Percentiles rank a stretch among this genome's conserved stretches.
Evolutionary conservation across 2,797 vertebrate genomes (phyloP).

Genomic region (Propithecus perrieri): DNA sequence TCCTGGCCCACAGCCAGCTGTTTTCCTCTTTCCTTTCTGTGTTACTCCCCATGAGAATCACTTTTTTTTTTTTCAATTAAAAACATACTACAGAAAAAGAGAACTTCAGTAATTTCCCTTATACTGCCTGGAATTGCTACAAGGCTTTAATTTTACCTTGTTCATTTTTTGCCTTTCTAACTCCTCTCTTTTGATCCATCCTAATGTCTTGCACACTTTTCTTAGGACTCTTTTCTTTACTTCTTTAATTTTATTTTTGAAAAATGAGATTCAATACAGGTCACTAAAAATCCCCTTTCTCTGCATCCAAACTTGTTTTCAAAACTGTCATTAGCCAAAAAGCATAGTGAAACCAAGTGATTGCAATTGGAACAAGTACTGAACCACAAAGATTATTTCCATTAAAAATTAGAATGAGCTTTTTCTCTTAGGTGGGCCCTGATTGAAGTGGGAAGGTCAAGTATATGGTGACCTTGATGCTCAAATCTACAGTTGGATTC

Average conservation of each 20-base stretch:
- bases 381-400: slow-evolving; percentile 13
- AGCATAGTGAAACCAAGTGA: neutral
- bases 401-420: slow-evolving; percentile 48
- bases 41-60: slow-evolving; percentile 45
- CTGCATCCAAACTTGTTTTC: slow-evolving; percentile 30
- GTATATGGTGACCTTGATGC: neutral
- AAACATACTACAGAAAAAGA: slow-evolving; percentile 49
- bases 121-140: neutral
- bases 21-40: slow-evolving; percentile 66
- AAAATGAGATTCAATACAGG: slow-evolving; percentile 25
- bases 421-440: slow-evolving; percentile 11
- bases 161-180: neutral
- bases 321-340: slow-evolving; percentile 37
- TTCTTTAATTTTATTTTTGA: slow-evolving; percentile 40
- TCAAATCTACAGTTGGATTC: neutral
- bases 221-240: slow-evolving; percentile 24
- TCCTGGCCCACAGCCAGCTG: slow-evolving; percentile 59
- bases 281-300: neutral
- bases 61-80: slow-evolving; percentile 28
- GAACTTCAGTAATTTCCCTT: slow-evolving; percentile 19
- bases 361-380: neutral
- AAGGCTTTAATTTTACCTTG: slow-evolving; percentile 16
- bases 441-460: slow-evolving; percentile 7
- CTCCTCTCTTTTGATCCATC: slow-evolving; percentile 42
- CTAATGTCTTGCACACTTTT: slow-evolving; percentile 7